Conservation (phyloP, 2,888 invertebrate genomes). For the Zhuqinia jingwanae region DNA sequence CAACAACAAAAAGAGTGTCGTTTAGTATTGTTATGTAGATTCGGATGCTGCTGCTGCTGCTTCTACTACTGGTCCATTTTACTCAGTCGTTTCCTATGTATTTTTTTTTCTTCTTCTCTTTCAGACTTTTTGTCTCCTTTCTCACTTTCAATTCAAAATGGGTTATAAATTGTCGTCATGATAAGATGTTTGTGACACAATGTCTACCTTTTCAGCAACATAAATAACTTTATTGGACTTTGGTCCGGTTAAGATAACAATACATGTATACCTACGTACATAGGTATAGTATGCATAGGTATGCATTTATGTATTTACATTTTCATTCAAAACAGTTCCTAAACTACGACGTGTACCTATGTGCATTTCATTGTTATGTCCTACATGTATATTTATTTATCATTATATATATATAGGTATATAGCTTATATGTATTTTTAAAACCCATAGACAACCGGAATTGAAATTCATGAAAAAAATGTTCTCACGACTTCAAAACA, state of each 20-base stretch:
- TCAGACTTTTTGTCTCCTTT: background rate
- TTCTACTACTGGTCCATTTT: background rate
- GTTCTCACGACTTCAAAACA: too few species aligned
- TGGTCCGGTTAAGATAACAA: constrained; percentile 56
- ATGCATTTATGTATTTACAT: background rate
- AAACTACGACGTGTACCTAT: too few species aligned
- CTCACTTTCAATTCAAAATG: constrained; percentile 61
- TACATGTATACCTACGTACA: constrained; percentile 12
- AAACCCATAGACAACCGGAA: too few species aligned
- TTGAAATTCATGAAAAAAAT: too few species aligned
- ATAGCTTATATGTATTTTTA: too few species aligned
- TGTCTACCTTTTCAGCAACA: constrained; percentile 56
- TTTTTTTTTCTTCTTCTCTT: background rate
- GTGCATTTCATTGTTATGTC: too few species aligned
- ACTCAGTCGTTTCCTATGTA: background rate
- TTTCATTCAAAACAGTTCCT: too few species aligned
- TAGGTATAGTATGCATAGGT: background rate
- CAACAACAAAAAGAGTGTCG: constrained; percentile 5
- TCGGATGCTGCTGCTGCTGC: constrained; percentile 8
- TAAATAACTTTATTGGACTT: constrained; percentile 69
- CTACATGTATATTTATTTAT: too few species aligned
- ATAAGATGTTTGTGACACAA: constrained; percentile 72
- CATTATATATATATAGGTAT: too few species aligned
- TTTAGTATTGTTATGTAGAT: constrained; percentile 44
- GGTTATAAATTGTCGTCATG: constrained; percentile 69